Conservation (phyloP, 2,113 vertebrate genomes). For the Syngnathus scovelli region DNA sequence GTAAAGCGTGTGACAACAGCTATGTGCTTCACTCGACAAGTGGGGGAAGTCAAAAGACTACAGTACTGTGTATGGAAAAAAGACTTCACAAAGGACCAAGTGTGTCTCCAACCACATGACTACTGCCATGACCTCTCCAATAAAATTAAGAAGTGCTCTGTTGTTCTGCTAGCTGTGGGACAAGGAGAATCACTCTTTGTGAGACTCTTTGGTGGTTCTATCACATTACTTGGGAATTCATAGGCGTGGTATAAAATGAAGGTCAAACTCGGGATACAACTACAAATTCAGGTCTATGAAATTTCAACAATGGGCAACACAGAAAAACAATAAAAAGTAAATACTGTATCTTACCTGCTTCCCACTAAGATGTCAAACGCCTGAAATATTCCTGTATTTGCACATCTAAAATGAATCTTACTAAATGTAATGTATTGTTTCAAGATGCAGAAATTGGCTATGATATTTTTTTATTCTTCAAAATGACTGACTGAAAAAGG, state of each 20-base stretch:
- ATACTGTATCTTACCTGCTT: too few species aligned
- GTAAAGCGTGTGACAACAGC: conserved; percentile 1
- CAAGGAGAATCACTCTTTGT: neutral
- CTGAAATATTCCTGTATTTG: too few species aligned
- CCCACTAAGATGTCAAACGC: too few species aligned
- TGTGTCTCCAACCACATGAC: conserved; percentile 1
- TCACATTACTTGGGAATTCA: neutral
- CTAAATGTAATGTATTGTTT: too few species aligned
- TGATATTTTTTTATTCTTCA: too few species aligned
- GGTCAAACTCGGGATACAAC: neutral
- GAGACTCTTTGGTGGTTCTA: neutral
- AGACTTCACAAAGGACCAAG: neutral
- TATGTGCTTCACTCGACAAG: neutral
- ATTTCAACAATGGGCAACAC: neutral
- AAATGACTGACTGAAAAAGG: too few species aligned
- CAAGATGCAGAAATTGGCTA: too few species aligned
- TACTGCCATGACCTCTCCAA: neutral
- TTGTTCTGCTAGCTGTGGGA: neutral
- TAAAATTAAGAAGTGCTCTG: neutral
- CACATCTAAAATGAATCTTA: too few species aligned
- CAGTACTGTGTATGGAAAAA: neutral
- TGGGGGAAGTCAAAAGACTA: neutral
- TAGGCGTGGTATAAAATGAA: neutral
- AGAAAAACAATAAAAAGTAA: neutral
- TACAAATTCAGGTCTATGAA: neutral